Conservation (phyloP, 2,113 vertebrate species). For the Bettongia penicillata region DNA sequence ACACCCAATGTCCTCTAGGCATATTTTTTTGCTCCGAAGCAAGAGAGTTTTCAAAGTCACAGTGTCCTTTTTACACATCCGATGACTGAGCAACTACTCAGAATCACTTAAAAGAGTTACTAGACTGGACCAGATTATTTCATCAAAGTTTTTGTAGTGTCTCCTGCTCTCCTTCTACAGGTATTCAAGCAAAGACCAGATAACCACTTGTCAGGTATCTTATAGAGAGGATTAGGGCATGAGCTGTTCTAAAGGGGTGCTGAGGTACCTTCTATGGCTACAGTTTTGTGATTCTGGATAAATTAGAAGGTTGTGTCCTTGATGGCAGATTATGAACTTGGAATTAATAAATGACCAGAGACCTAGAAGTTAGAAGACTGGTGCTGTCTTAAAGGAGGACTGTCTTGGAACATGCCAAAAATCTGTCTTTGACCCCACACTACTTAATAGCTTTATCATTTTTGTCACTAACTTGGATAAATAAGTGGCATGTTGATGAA, state of each 20-base stretch:
- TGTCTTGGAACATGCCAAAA: background rate
- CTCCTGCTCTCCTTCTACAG: background rate
- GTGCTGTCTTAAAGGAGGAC: background rate
- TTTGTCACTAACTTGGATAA: background rate
- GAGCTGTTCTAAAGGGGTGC: background rate
- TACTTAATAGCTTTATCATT: background rate
- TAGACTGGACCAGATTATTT: background rate
- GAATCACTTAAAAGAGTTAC: background rate
- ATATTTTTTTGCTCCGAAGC: background rate
- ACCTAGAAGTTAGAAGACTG: background rate
- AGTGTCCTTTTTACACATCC: background rate
- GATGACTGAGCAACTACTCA: background rate
- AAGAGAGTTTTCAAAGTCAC: background rate
- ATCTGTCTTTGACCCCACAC: background rate
- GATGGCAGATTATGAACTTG: background rate
- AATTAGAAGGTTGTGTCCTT: background rate
- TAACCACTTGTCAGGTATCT: background rate
- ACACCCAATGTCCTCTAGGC: background rate
- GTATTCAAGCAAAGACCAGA: background rate
- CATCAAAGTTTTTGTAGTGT: background rate
- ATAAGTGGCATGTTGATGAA: background rate
- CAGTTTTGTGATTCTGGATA: background rate
- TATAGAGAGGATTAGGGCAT: background rate
- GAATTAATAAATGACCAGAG: background rate
- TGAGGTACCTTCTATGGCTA: background rate